Evolutionary conservation across 2,888 invertebrate genomes (phyloP).

Genomic region (Archips crataeganus): DNA sequence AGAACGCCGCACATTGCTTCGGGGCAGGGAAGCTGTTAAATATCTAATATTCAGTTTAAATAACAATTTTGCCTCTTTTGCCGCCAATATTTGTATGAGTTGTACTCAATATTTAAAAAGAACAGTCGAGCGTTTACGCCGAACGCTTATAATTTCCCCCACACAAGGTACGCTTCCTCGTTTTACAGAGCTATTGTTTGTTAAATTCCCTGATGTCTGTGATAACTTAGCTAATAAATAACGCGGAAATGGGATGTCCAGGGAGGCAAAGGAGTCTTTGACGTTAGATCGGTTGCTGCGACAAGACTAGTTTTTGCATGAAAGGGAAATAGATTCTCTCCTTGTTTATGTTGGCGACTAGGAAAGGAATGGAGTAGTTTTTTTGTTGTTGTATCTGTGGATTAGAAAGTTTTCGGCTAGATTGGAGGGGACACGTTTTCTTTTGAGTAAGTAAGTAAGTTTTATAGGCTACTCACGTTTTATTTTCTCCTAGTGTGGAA

Average conservation of each 20-base stretch:
- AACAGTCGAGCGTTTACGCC: not conserved
- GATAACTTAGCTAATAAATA: conserved; percentile 38
- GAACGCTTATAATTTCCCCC: conserved; percentile 9
- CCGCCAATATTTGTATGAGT: not conserved
- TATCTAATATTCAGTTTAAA: too few species aligned
- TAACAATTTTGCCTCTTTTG: not conserved
- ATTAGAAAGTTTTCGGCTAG: not conserved
- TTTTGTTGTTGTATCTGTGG: not conserved
- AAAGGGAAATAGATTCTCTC: not conserved
- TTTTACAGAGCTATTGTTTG: conserved; percentile 33
- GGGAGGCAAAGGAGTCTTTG: conserved; percentile 17
- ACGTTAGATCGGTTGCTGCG: conserved; percentile 14
- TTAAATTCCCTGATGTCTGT: conserved; percentile 31
- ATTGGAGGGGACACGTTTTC: not conserved
- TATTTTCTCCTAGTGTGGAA: too few species aligned
- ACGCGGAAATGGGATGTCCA: conserved; percentile 24
- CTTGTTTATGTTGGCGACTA: not conserved
- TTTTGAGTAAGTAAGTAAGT: not conserved
- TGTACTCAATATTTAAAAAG: not conserved
- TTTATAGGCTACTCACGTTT: too few species aligned
- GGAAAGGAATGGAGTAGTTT: not conserved
- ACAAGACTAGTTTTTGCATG: conserved; percentile 15
- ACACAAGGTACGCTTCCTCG: conserved; percentile 22
- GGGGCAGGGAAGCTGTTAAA: too few species aligned
- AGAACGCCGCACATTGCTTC: too few species aligned